Conservation (phyloP, 35 echinoderm and acorn worm genomes). For the Acanthaster planci region DNA sequence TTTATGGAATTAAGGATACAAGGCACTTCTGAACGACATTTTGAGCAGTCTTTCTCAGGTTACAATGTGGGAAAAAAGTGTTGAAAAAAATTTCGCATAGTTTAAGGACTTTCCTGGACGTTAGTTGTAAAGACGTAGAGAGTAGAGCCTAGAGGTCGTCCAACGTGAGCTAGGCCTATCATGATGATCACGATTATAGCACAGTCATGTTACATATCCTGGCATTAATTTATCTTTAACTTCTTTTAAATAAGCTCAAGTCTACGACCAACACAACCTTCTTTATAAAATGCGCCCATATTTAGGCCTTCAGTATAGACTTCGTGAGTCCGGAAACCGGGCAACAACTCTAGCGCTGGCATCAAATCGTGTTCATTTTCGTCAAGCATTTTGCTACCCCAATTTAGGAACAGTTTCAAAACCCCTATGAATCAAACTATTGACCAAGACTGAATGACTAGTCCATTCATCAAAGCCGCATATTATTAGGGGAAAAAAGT, state of each 20-base stretch:
- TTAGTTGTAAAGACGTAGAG: no score
- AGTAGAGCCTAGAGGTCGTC: not conserved
- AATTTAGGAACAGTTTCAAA: not conserved
- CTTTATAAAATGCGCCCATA: not conserved
- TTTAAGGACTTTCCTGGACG: no score
- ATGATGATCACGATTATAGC: not conserved
- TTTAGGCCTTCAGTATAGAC: not conserved
- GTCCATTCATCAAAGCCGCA: not conserved
- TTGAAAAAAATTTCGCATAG: no score
- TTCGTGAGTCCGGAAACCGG: not conserved
- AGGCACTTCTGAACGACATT: no score
- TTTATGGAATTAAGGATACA: no score
- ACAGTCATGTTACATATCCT: not conserved
- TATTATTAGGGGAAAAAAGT: not conserved
- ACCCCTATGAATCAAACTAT: not conserved
- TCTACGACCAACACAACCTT: not conserved
- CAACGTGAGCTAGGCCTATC: not conserved
- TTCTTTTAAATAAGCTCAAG: not conserved
- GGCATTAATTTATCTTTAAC: not conserved
- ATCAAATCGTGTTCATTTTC: not conserved
- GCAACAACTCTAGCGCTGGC: not conserved
- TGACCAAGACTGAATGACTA: not conserved
- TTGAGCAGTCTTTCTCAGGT: no score
- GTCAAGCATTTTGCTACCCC: not conserved
- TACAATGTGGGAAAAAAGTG: no score